Evolutionary conservation across 1,140 invertebrate species (phyloP).

Genomic region (Nautilus pompilius): DNA sequence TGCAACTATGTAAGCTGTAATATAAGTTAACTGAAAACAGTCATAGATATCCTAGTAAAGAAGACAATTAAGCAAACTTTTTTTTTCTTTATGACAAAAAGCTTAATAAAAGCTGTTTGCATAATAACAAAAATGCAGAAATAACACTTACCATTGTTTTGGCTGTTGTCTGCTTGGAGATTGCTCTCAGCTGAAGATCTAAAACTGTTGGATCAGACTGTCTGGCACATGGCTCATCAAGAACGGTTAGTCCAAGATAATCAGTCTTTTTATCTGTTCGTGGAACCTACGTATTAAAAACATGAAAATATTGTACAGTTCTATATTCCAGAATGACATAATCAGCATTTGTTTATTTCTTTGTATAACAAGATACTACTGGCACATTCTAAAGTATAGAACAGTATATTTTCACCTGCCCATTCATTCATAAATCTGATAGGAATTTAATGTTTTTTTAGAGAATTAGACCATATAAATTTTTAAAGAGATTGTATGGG

Average conservation of each 20-base stretch:
- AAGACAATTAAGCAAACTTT: background rate
- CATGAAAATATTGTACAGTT: background rate
- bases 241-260: slow-evolving; percentile 75
- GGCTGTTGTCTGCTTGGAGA: slow-evolving; percentile 68
- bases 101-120: too few species aligned
- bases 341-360: too few species aligned
- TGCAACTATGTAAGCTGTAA: too few species aligned
- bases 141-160: slow-evolving; percentile 41
- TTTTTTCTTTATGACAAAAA: too few species aligned
- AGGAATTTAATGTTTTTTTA: too few species aligned
- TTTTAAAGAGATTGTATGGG: too few species aligned
- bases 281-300: slow-evolving; percentile 60
- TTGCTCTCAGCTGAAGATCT: slow-evolving; percentile 85
- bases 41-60: background rate
- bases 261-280: slow-evolving; percentile 73
- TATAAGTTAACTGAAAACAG: too few species aligned
- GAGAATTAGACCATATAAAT: too few species aligned
- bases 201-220: slow-evolving; percentile 94
- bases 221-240: slow-evolving; percentile 92
- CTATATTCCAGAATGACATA: too few species aligned
- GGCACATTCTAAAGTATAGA: too few species aligned
- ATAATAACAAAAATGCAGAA: background rate
- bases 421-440: too few species aligned
- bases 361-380: background rate
- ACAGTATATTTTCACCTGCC: too few species aligned